Percentiles rank a stretch among this genome's conserved stretches.
Conservation (phyloP, 2,888 invertebrate species). For the Pollenia angustigena region DNA sequence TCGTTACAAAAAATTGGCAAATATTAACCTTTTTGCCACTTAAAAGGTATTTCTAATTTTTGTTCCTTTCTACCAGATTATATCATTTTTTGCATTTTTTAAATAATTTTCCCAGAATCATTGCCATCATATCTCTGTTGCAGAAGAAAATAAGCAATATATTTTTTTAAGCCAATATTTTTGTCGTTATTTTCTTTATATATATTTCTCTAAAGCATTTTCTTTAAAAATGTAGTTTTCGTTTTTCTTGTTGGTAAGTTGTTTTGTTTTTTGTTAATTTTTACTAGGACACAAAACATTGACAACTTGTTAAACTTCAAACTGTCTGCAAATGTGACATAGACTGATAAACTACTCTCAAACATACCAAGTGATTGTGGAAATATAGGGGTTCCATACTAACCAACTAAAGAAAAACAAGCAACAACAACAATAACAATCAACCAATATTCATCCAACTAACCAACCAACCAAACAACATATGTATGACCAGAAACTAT, state of each 20-base stretch:
- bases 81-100: slow-evolving; percentile 40
- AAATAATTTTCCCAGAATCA: slow-evolving; percentile 66
- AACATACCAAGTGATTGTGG: slow-evolving; percentile 68
- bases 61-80: slow-evolving; percentile 4
- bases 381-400: slow-evolving; percentile 65
- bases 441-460: too few species aligned
- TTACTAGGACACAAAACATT: slow-evolving; percentile 69
- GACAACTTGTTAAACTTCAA: slow-evolving; percentile 81
- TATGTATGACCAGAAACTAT: slow-evolving; percentile 36
- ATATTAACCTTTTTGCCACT: not conserved
- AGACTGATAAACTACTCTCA: slow-evolving; percentile 79
- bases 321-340: slow-evolving; percentile 80
- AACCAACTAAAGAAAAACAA: slow-evolving; percentile 40
- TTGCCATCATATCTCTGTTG: slow-evolving; percentile 48
- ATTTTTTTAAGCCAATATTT: not conserved
- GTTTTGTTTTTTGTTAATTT: slow-evolving; percentile 18
- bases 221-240: slow-evolving; percentile 39
- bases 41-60: not conserved
- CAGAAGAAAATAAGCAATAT: slow-evolving; percentile 52
- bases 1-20: too few species aligned
- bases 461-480: slow-evolving; percentile 4
- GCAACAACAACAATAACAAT: slow-evolving; percentile 13
- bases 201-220: slow-evolving; percentile 13
- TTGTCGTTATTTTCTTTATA: slow-evolving; percentile 4
- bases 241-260: slow-evolving; percentile 32